These are phyloP conservation scores for Atopsyche davidsoni DNA, from an alignment of 1,140 invertebrate genomes.

Conservation along the genomic window DNA sequence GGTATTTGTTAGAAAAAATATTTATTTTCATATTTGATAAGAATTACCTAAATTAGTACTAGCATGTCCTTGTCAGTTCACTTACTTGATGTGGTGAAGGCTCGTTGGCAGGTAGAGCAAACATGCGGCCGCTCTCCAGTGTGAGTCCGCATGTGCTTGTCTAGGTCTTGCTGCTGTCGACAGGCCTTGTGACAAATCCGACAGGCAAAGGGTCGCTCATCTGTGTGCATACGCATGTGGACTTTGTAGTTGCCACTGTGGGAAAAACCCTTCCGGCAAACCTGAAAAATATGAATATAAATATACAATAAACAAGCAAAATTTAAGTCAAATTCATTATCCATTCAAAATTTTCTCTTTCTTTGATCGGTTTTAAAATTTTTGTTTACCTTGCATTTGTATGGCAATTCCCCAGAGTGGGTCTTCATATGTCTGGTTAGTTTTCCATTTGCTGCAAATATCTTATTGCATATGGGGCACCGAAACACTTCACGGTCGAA, in stretches of 20 bases:
- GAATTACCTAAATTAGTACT: no score
- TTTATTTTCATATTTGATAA: no score
- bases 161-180: constrained; percentile 48
- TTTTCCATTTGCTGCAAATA: constrained; percentile 51
- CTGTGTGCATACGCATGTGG: constrained; percentile 57
- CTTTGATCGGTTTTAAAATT: no score
- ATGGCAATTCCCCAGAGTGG: constrained; percentile 63
- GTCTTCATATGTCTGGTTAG: constrained; percentile 54
- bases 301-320: no score
- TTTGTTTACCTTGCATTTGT: constrained; percentile 59
- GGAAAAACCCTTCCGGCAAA: constrained; percentile 65
- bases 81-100: constrained; percentile 51
- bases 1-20: no score
- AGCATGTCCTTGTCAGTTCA: no score
- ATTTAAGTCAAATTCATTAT: no score
- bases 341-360: no score
- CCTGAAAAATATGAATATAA: no score
- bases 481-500: constrained; percentile 10
- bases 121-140: constrained; percentile 55
- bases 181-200: constrained; percentile 46
- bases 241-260: constrained; percentile 55
- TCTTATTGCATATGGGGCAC: constrained; percentile 53
- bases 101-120: constrained; percentile 48
- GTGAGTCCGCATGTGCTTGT: constrained; percentile 49
- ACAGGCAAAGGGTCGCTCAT: constrained; percentile 65